Percentiles rank a stretch among this genome's conserved stretches.
Conservation (phyloP, 2,888 invertebrate genomes). For the Tipula lateralis region DNA sequence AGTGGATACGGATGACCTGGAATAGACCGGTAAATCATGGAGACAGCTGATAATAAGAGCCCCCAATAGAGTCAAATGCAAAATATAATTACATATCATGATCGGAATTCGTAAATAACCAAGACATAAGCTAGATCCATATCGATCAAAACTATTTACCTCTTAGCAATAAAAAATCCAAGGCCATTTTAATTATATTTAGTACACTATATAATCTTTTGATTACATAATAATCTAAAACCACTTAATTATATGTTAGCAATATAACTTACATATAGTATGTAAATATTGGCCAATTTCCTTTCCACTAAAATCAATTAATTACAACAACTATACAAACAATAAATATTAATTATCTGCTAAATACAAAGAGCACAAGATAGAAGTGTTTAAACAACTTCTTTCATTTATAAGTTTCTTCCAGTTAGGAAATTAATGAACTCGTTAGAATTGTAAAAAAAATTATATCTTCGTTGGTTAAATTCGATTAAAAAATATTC, state of each 20-base stretch:
- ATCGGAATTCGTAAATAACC: too few species aligned
- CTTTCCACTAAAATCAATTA: not conserved
- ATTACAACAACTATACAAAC: not conserved
- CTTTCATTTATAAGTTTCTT: not conserved
- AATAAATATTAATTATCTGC: conserved; percentile 12
- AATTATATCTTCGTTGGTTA: not conserved
- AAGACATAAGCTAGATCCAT: too few species aligned
- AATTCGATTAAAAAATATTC: not conserved
- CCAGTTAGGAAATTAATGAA: not conserved
- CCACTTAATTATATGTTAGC: not conserved
- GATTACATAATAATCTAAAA: not conserved
- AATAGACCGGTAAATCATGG: too few species aligned
- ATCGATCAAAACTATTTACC: not conserved
- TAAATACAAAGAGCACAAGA: not conserved
- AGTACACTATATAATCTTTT: not conserved
- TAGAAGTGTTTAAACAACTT: not conserved
- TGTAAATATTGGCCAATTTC: conserved; percentile 11
- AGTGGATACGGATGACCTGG: too few species aligned
- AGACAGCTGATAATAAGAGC: too few species aligned
- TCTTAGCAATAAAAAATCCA: not conserved
- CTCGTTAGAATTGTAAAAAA: not conserved
- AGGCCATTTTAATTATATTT: not conserved
- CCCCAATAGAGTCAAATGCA: too few species aligned
- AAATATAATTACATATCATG: too few species aligned
- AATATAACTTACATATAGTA: not conserved